Percentiles rank a stretch among this genome's conserved stretches.
These are phyloP conservation scores for Chlorops oryzae DNA, from an alignment of 1,140 invertebrate genomes.

Conservation along the genomic window DNA sequence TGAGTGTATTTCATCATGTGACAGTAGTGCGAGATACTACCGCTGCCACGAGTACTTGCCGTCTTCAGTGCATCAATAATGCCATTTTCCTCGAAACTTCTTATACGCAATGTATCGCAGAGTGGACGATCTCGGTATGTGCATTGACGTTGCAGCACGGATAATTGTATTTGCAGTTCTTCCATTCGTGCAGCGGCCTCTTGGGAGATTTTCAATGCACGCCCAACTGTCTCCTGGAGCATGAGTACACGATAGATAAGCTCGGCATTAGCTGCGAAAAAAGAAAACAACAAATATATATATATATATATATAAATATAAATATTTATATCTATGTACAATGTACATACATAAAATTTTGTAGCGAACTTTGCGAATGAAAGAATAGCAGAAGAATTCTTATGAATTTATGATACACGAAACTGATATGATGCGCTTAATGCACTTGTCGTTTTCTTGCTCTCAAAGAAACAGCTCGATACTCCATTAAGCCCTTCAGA, in stretches of 20 bases:
- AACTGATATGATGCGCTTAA: too few relatives aligned
- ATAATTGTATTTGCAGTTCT: constrained; percentile 55
- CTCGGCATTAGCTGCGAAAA: constrained; percentile 48
- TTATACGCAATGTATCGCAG: constrained; percentile 57
- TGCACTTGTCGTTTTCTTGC: too few relatives aligned
- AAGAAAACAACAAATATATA: neutral
- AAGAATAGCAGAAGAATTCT: too few relatives aligned
- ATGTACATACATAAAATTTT: too few relatives aligned
- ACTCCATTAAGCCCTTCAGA: too few relatives aligned
- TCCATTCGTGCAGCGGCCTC: constrained; percentile 52
- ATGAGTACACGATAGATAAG: constrained; percentile 50
- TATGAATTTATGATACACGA: too few relatives aligned
- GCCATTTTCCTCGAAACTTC: constrained; percentile 51
- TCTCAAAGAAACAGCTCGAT: too few relatives aligned
- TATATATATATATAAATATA: neutral
- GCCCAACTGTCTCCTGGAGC: constrained; percentile 49
- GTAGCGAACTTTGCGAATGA: too few relatives aligned
- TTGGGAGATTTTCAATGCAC: constrained; percentile 49
- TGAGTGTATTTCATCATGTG: too few relatives aligned
- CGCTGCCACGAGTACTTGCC: constrained; percentile 29
- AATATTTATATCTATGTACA: too few relatives aligned
- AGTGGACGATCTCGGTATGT: constrained; percentile 54
- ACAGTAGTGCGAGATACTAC: too few relatives aligned
- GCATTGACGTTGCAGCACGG: constrained; percentile 53
- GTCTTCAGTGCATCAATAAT: constrained; percentile 47